Conservation (phyloP, 2,888 invertebrate species). For the Cantharis nigra region DNA sequence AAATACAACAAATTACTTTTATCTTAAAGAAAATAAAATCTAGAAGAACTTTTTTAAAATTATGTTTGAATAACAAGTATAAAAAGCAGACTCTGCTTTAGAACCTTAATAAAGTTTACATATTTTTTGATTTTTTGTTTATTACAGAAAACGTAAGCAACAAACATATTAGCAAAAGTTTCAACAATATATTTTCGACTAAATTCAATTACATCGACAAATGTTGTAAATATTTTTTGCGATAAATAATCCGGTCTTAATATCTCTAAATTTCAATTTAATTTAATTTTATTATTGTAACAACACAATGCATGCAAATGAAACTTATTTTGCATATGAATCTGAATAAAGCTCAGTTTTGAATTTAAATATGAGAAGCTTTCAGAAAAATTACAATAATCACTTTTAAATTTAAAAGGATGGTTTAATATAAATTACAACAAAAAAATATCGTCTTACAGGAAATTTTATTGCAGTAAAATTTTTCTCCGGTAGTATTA, state of each 20-base stretch:
- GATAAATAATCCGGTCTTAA: not conserved
- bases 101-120: not conserved
- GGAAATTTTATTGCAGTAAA: not conserved
- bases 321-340: constrained; percentile 21
- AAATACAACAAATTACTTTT: not conserved
- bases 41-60: not conserved
- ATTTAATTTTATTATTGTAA: constrained; percentile 14
- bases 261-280: constrained; percentile 8
- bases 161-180: not conserved
- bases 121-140: not conserved
- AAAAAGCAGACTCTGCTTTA: not conserved
- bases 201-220: not conserved
- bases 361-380: constrained; percentile 12
- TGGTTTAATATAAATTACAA: constrained; percentile 3
- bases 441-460: not conserved
- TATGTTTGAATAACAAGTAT: not conserved
- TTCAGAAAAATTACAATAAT: constrained; percentile 22
- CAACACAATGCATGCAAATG: constrained; percentile 13
- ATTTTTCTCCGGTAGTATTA: not conserved
- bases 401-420: constrained; percentile 23
- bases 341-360: constrained; percentile 10
- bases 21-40: not conserved
- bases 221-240: not conserved
- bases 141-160: not conserved
- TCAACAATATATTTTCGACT: not conserved